Percentiles rank a stretch among this genome's conserved stretches.
These are phyloP conservation scores for Philopotamus ludificatus DNA, from an alignment of 1,140 invertebrate genomes.

Conservation along the genomic window DNA sequence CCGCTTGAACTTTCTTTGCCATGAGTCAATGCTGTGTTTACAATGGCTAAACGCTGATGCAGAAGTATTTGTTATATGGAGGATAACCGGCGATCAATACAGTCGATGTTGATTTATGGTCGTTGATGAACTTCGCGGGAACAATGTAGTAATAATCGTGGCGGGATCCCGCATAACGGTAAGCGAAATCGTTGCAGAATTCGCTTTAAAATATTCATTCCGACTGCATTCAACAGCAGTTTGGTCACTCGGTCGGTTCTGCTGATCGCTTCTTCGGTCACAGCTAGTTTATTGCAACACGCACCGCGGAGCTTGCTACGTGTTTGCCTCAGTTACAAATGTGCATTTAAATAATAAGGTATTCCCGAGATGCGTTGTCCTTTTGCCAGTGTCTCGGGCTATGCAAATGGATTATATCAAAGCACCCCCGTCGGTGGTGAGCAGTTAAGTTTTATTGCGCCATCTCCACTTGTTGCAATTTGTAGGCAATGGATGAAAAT, in stretches of 20 bases:
- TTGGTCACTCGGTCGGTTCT: not conserved
- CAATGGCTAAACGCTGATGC: not conserved
- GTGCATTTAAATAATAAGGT: not conserved
- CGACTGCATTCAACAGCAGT: too few species aligned
- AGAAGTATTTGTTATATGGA: not conserved
- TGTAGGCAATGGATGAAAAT: too few species aligned
- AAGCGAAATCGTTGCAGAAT: too few species aligned
- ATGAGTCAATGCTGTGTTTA: conserved; percentile 15
- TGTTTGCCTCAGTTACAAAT: too few species aligned
- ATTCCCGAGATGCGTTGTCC: not conserved
- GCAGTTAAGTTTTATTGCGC: too few species aligned
- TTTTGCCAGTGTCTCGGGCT: not conserved
- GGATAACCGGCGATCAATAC: not conserved
- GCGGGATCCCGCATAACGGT: too few species aligned
- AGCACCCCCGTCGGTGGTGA: not conserved
- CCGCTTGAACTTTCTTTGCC: conserved; percentile 19
- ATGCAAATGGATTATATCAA: not conserved
- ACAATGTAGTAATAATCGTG: too few species aligned
- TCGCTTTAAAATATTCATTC: too few species aligned
- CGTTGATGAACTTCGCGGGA: not conserved
- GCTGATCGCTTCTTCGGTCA: not conserved
- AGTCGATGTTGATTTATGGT: conserved; percentile 21
- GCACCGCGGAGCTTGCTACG: too few species aligned
- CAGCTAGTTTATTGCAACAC: not conserved
- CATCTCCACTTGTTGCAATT: not conserved